Percentiles rank a stretch among this genome's conserved stretches.
Evolutionary conservation across 2,888 invertebrate genomes (phyloP).

Genomic region (Schizotus pectinicornis): DNA sequence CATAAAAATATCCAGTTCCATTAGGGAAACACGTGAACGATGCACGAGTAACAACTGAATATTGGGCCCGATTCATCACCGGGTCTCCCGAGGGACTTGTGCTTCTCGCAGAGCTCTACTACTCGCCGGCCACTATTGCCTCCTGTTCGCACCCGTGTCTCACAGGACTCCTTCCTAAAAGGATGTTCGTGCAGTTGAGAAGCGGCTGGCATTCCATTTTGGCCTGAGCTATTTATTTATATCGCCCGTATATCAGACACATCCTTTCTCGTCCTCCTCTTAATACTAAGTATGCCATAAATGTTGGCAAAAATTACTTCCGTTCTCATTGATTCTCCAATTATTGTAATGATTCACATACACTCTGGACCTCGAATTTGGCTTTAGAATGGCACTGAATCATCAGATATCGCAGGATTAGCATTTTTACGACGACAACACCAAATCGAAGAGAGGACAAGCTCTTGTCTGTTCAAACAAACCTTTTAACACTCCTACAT

Average conservation of each 20-base stretch:
- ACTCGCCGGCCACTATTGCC: slow-evolving; percentile 38
- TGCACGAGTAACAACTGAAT: slow-evolving; percentile 46
- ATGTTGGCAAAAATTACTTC: no score
- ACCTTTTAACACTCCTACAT: no score
- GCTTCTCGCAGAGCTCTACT: slow-evolving; percentile 32
- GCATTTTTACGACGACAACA: no score
- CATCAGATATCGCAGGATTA: no score
- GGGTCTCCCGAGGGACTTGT: slow-evolving; percentile 37
- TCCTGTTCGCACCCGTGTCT: slow-evolving; percentile 40
- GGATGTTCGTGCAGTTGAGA: slow-evolving; percentile 32
- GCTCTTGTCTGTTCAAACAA: no score
- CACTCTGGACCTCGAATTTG: no score
- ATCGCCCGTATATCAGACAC: slow-evolving; percentile 26
- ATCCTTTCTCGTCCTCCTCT: slow-evolving; percentile 2
- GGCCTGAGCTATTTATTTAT: slow-evolving; percentile 36
- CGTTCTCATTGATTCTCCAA: no score
- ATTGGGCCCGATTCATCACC: slow-evolving; percentile 46
- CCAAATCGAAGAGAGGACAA: no score
- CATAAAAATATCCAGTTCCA: slow-evolving; percentile 46
- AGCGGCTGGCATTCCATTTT: slow-evolving; percentile 33
- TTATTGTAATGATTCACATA: no score
- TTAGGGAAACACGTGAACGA: slow-evolving; percentile 43
- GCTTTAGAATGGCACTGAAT: no score
- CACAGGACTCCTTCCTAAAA: slow-evolving; percentile 38
- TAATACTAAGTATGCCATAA: no score